Evolutionary conservation across 2,888 invertebrate genomes (phyloP).

Genomic region (Coecobrya sp.): DNA sequence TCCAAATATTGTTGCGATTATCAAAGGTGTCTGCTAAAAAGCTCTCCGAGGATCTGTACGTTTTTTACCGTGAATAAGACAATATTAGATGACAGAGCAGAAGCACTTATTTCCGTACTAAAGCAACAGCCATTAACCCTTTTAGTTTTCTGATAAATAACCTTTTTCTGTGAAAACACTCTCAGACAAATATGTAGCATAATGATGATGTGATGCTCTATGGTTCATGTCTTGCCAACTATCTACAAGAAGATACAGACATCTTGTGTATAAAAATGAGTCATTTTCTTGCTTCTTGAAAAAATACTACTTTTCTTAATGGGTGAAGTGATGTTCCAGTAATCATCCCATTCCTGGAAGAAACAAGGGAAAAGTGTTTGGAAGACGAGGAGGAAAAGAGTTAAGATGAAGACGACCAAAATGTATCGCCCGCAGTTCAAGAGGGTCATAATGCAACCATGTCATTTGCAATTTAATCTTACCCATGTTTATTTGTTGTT

Average conservation of each 20-base stretch:
- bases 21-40: conserved; percentile 76
- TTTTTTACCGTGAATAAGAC: conserved; percentile 54
- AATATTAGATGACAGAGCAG: conserved; percentile 46
- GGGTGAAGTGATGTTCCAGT: conserved; percentile 72
- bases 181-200: conserved; percentile 39
- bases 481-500: conserved; percentile 71
- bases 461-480: conserved; percentile 81
- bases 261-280: conserved; percentile 66
- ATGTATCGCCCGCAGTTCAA: conserved; percentile 38
- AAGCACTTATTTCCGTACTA: conserved; percentile 70
- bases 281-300: conserved; percentile 52
- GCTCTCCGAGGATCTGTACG: conserved; percentile 61
- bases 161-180: conserved; percentile 61
- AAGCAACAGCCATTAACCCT: conserved; percentile 66
- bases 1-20: conserved; percentile 67
- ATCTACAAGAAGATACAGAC: conserved; percentile 32
- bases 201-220: conserved; percentile 47
- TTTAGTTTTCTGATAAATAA: conserved; percentile 77
- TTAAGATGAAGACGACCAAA: conserved; percentile 55
- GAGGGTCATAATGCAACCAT: conserved; percentile 70
- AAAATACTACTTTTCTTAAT: conserved; percentile 58
- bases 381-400: conserved; percentile 47
- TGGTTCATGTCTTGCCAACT: conserved; percentile 46
- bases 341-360: conserved; percentile 64
- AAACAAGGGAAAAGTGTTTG: conserved; percentile 31